phyloP scores from a whole-genome alignment of 1,140 invertebrate species.

The Drosophila malerkotliana region DNA sequence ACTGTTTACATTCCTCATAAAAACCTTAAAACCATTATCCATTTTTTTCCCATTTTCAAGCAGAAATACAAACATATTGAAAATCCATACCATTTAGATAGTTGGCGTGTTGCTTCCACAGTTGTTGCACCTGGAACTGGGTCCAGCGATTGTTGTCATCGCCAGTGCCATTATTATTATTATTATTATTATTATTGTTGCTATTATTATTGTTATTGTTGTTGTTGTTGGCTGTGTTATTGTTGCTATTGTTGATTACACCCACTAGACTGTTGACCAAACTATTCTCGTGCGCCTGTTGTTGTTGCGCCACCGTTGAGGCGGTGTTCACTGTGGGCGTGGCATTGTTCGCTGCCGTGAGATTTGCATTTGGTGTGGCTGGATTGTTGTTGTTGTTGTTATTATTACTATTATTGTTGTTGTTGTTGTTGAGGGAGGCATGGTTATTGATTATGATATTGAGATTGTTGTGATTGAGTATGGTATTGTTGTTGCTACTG shows the following conservation, averaged over 20 bases:
- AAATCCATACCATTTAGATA: constrained; percentile 81
- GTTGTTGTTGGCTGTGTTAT: constrained; percentile 30
- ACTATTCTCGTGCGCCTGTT: constrained; percentile 74
- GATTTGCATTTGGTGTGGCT: constrained; percentile 80
- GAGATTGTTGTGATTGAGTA: constrained; percentile 74
- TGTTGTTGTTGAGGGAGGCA: constrained; percentile 62
- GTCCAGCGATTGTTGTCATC: constrained; percentile 83
- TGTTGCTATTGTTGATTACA: constrained; percentile 63
- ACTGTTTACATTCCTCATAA: too few species aligned
- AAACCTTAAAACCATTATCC: not conserved
- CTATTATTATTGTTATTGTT: constrained; percentile 47
- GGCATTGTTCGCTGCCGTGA: constrained; percentile 48
- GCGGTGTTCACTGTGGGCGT: constrained; percentile 63
- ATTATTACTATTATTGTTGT: constrained; percentile 30
- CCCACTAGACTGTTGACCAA: constrained; percentile 77
- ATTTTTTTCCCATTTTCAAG: too few species aligned
- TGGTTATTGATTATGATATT: constrained; percentile 70
- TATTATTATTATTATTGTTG: constrained; percentile 53
- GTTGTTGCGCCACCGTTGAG: constrained; percentile 56
- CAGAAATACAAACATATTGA: not conserved
- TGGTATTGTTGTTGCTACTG: constrained; percentile 58
- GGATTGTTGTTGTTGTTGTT: constrained; percentile 76
- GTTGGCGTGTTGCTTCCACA: constrained; percentile 84
- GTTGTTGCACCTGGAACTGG: constrained; percentile 83
- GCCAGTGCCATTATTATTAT: constrained; percentile 24